phyloP scores from a whole-genome alignment of 2,113 vertebrate genomes.

The Perccottus glenii region DNA sequence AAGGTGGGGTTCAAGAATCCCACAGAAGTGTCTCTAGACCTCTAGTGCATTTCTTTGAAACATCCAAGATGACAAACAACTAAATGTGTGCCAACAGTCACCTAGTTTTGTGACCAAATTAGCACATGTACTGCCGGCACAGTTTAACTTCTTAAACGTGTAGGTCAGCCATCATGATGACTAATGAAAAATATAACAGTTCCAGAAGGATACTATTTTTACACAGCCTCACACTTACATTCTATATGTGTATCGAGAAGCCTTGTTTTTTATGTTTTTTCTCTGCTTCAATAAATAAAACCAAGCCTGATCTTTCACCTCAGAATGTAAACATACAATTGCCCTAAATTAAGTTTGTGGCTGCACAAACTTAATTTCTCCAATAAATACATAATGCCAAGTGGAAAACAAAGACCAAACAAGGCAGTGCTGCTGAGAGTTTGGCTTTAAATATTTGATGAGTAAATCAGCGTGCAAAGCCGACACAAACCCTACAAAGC shows the following conservation, averaged over 20 bases:
- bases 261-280: too few species aligned
- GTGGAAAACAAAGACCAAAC: not conserved
- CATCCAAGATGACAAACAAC: not conserved
- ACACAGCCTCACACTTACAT: not conserved
- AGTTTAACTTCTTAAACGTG: conserved; percentile 5
- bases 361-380: conserved; percentile 9
- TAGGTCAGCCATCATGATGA: not conserved
- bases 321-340: not conserved
- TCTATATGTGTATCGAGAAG: not conserved
- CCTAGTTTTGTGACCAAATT: not conserved
- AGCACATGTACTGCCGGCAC: not conserved
- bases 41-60: not conserved
- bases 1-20: too few species aligned
- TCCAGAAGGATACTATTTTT: too few species aligned
- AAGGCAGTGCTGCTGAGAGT: not conserved
- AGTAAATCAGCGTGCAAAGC: conserved; percentile 14
- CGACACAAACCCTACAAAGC: conserved; percentile 14
- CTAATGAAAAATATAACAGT: too few species aligned
- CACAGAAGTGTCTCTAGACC: not conserved
- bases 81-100: not conserved
- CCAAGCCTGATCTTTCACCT: too few species aligned
- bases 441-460: conserved; percentile 44
- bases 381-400: conserved; percentile 1
- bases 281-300: too few species aligned
- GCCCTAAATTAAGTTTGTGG: not conserved